Evolutionary conservation across 2,797 vertebrate species (phyloP), one percentile per base, ranked within the genome.

Genomic region (Sebastes steindachneri): DNA sequence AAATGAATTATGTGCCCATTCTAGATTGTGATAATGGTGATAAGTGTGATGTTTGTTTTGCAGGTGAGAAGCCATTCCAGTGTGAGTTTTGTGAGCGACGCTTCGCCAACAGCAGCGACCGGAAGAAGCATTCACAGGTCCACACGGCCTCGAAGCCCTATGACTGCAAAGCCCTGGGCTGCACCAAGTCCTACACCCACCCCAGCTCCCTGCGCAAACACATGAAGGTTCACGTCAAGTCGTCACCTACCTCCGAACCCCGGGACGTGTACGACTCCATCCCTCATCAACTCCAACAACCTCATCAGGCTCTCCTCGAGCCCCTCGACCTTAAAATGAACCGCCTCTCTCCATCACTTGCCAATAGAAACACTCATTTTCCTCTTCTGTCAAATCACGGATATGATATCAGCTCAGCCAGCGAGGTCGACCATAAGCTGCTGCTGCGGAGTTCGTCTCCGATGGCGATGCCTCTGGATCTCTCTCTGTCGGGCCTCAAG

Each of bases 21-120:
- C 4, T 28, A 10, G 10, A 26, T 25, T 31, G 7, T 41, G 31
- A 35, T 78, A 54, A 85, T 14, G 3, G 9, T 62, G 19, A 15
- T 41, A 7, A 15, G 21, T 68, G 11, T 65, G 45, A 9, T 80
- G 45, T 87, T 51, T 91, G 58, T 88, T 17, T 96, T 96, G 54
- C 96, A 99, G 98, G 98, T 77, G 98, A 99, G 94, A 99, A 99
- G 91, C 98, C 98, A 73, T 99, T 99, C 95, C 99, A 99, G 94
- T 99, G 98, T 79, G 98, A 99, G 89, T 99, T 99, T 79, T 99
- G 98, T 5, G 98, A 99, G 95, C 95, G 98, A 75, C 98, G 97
- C 87, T 99, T 99, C 68, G 98, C 98, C 92, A 99, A 99, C 86
- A 99, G 98, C 95, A 99, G 98, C 33, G 98, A 99, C 95, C 93